Percentiles rank a stretch among this genome's conserved stretches.
Conservation (phyloP, 2,113 vertebrate species). For the Canis aureus region DNA sequence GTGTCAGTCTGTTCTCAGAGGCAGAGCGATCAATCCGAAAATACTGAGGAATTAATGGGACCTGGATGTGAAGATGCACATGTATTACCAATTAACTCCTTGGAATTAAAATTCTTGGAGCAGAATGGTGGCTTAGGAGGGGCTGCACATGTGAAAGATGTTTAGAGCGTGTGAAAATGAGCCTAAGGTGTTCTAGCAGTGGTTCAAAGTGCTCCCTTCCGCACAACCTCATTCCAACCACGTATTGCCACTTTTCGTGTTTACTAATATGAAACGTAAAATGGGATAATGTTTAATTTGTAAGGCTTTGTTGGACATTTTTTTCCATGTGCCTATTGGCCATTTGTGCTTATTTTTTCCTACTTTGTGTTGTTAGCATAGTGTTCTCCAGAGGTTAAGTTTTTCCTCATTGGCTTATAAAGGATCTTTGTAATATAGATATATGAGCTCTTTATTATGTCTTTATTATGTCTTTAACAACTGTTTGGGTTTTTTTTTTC, state of each 20-base stretch:
- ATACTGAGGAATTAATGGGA: neutral
- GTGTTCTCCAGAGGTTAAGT: conserved; percentile 5
- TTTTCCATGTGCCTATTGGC: neutral
- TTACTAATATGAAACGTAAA: neutral
- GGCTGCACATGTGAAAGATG: neutral
- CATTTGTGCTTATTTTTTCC: neutral
- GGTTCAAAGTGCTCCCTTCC: neutral
- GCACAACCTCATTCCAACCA: neutral
- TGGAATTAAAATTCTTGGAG: conserved; percentile 19
- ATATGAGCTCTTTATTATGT: neutral
- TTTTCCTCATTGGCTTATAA: conserved; percentile 46
- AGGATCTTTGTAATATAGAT: neutral
- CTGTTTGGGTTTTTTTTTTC: neutral
- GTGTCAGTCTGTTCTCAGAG: neutral
- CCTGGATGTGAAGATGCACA: neutral
- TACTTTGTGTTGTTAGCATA: neutral
- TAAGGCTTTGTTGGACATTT: neutral
- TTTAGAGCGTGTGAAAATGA: conserved; percentile 1
- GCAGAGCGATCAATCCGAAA: neutral
- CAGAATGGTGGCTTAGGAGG: neutral
- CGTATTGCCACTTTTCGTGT: neutral
- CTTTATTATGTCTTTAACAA: neutral
- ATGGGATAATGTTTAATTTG: neutral
- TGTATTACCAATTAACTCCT: neutral
- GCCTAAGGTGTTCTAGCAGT: neutral